Conservation (phyloP, 2,888 invertebrate species). For the Anagyrus pseudococci region DNA sequence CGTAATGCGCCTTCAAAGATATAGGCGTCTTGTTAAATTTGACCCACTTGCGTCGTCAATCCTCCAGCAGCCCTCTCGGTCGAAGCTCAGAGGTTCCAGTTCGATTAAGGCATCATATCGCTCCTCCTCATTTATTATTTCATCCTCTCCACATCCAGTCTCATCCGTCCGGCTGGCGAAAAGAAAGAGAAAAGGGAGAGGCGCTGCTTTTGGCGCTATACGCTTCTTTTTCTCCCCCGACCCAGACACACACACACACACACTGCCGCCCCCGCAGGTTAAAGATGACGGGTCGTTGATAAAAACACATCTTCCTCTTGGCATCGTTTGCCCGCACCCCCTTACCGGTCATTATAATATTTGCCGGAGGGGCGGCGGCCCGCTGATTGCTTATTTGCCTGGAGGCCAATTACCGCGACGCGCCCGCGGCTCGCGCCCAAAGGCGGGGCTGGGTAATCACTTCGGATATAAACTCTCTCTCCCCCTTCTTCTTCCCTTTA, state of each 20-base stretch:
- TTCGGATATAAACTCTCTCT: background rate
- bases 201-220: conserved; percentile 51
- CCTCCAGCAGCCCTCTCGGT: too few relatives aligned
- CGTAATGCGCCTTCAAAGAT: too few relatives aligned
- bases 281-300: background rate
- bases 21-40: too few relatives aligned
- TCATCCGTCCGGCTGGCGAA: background rate
- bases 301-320: conserved; percentile 11
- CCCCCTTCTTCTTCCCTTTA: background rate
- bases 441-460: conserved; percentile 1
- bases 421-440: too few relatives aligned
- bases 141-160: too few relatives aligned
- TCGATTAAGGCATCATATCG: too few relatives aligned
- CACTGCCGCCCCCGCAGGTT: background rate
- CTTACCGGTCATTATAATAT: conserved; percentile 57
- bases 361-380: conserved; percentile 54
- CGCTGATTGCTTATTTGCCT: conserved; percentile 58
- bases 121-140: too few relatives aligned
- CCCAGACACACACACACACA: conserved; percentile 44
- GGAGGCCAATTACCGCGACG: conserved; percentile 52
- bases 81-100: too few relatives aligned
- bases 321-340: too few relatives aligned
- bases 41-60: too few relatives aligned
- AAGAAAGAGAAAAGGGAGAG: conserved; percentile 16
- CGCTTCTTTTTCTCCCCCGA: background rate